Percentiles rank a stretch among this genome's conserved stretches.
phyloP scores from a whole-genome alignment of 2,888 invertebrate genomes.

The Cephus pulcher region DNA sequence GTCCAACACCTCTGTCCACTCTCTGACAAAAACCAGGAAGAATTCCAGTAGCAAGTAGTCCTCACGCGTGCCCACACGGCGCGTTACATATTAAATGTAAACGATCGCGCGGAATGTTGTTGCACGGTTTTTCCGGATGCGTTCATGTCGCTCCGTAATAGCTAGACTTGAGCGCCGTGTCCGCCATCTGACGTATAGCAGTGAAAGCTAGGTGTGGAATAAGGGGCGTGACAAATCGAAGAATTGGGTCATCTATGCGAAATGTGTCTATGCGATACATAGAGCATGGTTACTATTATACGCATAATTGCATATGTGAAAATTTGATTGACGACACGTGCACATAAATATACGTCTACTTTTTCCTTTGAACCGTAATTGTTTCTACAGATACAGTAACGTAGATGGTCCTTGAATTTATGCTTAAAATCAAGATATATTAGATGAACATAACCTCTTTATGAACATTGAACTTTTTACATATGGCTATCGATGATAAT shows the following conservation, averaged over 20 bases:
- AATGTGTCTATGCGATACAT: conserved; percentile 7
- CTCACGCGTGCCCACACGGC: conserved; percentile 20
- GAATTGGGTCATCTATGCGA: conserved; percentile 51
- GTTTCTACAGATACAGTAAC: background rate
- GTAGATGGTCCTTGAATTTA: background rate
- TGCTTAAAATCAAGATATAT: background rate
- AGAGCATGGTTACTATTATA: background rate
- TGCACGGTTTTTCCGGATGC: conserved; percentile 4
- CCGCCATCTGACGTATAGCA: conserved; percentile 46
- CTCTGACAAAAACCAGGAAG: conserved; percentile 14
- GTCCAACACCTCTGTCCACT: background rate
- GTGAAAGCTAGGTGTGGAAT: conserved; percentile 56
- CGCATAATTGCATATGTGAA: background rate
- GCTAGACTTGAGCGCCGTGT: conserved; percentile 25
- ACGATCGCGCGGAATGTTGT: conserved; percentile 2
- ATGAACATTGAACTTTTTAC: background rate
- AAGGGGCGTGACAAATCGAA: conserved; percentile 56
- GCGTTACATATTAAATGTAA: background rate
- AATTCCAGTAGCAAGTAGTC: conserved; percentile 20
- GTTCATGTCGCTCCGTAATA: conserved; percentile 14
- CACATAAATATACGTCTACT: background rate
- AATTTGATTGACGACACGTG: background rate
- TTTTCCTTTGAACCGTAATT: background rate
- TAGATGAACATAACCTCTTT: background rate
- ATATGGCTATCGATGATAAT: too few species aligned